Evolutionary conservation across 2,113 vertebrate genomes (phyloP).

Genomic region (Galbula dea): DNA sequence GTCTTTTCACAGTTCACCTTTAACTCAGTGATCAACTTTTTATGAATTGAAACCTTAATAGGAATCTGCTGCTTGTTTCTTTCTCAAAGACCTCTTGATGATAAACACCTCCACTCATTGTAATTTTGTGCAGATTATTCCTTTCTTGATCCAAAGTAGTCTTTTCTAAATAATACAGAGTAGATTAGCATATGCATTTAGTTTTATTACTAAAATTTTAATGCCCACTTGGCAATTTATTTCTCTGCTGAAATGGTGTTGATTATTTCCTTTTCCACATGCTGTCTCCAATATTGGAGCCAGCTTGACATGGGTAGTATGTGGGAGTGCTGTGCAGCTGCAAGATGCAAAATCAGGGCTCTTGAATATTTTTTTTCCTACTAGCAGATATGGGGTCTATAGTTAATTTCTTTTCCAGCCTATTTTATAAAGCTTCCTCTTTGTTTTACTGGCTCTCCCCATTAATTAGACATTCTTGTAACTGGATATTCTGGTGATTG

Average conservation of each 20-base stretch:
- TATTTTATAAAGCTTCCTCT: conserved; percentile 54
- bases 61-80: conserved; percentile 63
- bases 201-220: conserved; percentile 77
- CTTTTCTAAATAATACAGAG: conserved; percentile 72
- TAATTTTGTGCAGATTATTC: conserved; percentile 77
- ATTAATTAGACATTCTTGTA: conserved; percentile 61
- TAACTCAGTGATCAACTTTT: conserved; percentile 61
- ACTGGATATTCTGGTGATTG: conserved; percentile 52
- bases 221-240: conserved; percentile 73
- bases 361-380: conserved; percentile 46
- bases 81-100: conserved; percentile 79
- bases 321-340: conserved; percentile 68
- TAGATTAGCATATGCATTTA: conserved; percentile 78
- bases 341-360: conserved; percentile 43
- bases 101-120: conserved; percentile 73
- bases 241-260: conserved; percentile 64
- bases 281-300: conserved; percentile 41
- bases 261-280: conserved; percentile 71
- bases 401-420: conserved; percentile 53
- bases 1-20: conserved; percentile 55
- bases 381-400: conserved; percentile 51
- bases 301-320: conserved; percentile 35
- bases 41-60: conserved; percentile 51
- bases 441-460: conserved; percentile 40
- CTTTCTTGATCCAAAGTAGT: conserved; percentile 71